Percentiles rank a stretch among this genome's conserved stretches.
Evolutionary conservation across 2,888 invertebrate species (phyloP).

Genomic region (Cephonodes hylas): DNA sequence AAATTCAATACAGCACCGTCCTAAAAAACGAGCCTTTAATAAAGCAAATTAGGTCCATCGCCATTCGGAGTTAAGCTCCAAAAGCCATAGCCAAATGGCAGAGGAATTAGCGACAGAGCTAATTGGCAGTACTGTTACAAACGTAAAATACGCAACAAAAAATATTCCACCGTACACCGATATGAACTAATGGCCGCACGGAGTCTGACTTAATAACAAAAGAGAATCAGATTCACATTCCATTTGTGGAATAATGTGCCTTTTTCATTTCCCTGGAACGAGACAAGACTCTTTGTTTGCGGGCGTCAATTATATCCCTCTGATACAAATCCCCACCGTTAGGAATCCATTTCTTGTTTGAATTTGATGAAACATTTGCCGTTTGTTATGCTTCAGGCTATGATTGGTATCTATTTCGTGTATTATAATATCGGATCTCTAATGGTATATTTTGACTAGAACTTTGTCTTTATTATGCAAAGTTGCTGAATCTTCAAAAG

Average conservation of each 20-base stretch:
- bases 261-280: conserved; percentile 41
- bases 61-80: neutral
- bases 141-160: neutral
- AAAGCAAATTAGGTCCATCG: neutral
- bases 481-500: too few species aligned
- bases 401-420: neutral
- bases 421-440: neutral
- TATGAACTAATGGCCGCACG: conserved; percentile 12
- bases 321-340: conserved; percentile 9
- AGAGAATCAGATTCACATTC: conserved; percentile 44
- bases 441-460: too few species aligned
- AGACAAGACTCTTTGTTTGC: conserved; percentile 47
- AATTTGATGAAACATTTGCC: conserved; percentile 6
- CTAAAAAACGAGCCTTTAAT: too few species aligned
- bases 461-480: too few species aligned
- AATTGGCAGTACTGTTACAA: neutral
- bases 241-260: conserved; percentile 43
- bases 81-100: neutral
- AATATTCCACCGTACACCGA: conserved; percentile 2
- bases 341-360: conserved; percentile 6
- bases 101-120: neutral
- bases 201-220: conserved; percentile 29
- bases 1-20: too few species aligned
- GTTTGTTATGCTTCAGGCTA: neutral
- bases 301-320: conserved; percentile 42